phyloP scores from a whole-genome alignment of 2,797 vertebrate species.

The Mormyrops boulengeri region DNA sequence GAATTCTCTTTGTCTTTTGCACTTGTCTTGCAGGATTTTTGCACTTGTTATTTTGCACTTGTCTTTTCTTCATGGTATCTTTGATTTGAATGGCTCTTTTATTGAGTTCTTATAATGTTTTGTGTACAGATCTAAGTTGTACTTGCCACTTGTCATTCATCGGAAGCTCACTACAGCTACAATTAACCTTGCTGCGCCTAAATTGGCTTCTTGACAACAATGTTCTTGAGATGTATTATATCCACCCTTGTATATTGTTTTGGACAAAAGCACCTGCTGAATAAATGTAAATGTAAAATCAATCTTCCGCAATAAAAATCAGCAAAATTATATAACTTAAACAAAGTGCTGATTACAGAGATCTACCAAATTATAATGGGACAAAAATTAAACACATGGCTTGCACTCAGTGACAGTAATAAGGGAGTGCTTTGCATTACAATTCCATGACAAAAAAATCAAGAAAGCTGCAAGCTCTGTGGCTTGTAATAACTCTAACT shows the following conservation, averaged over 20 bases:
- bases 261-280: background rate
- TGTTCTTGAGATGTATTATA: background rate
- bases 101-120: background rate
- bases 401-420: background rate
- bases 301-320: background rate
- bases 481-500: slow-evolving; percentile 8
- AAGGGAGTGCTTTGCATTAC: background rate
- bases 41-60: background rate
- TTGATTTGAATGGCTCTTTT: background rate
- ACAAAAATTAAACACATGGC: background rate
- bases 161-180: background rate
- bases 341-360: background rate
- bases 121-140: background rate
- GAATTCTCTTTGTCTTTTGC: background rate
- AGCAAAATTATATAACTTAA: background rate
- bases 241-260: background rate
- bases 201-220: background rate
- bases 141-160: background rate
- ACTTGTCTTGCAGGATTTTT: background rate
- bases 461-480: background rate
- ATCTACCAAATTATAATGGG: background rate
- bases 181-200: background rate
- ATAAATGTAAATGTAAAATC: background rate
- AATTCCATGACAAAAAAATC: background rate
- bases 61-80: background rate